Conservation (phyloP, 2,797 vertebrate genomes). For the Acridotheres tristis region DNA sequence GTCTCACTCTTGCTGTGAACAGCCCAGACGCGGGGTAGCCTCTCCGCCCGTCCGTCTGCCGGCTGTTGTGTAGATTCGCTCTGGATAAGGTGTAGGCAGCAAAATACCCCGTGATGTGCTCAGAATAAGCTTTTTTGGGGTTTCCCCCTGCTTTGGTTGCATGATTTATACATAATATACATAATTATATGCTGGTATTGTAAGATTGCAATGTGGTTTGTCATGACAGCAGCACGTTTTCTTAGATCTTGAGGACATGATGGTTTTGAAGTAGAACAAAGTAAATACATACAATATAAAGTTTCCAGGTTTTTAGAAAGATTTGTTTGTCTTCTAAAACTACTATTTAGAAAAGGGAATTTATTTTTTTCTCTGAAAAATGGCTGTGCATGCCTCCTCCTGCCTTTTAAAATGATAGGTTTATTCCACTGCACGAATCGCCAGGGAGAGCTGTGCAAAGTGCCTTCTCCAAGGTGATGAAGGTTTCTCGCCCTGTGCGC, state of each 20-base stretch:
- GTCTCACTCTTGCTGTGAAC: background rate
- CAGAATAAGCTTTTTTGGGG: background rate
- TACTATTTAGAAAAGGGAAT: background rate
- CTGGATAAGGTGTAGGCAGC: background rate
- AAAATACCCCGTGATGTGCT: background rate
- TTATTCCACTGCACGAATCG: background rate
- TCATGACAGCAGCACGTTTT: background rate
- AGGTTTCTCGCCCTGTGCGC: background rate
- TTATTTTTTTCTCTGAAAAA: background rate
- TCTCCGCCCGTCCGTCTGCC: background rate
- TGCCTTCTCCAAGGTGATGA: slow-evolving; percentile 69
- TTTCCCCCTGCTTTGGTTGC: background rate
- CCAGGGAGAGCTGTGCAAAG: background rate
- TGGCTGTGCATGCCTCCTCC: background rate
- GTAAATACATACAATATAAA: background rate
- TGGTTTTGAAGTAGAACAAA: slow-evolving; percentile 3
- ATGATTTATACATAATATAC: background rate
- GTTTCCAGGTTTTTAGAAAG: background rate
- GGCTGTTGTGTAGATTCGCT: background rate
- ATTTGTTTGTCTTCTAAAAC: background rate
- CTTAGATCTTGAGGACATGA: background rate
- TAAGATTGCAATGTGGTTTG: background rate
- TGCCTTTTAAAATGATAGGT: background rate
- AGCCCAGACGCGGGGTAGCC: background rate
- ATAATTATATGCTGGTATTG: background rate